Evolutionary conservation across 2,113 vertebrate genomes (phyloP).

Genomic region (Cathartes aura): DNA sequence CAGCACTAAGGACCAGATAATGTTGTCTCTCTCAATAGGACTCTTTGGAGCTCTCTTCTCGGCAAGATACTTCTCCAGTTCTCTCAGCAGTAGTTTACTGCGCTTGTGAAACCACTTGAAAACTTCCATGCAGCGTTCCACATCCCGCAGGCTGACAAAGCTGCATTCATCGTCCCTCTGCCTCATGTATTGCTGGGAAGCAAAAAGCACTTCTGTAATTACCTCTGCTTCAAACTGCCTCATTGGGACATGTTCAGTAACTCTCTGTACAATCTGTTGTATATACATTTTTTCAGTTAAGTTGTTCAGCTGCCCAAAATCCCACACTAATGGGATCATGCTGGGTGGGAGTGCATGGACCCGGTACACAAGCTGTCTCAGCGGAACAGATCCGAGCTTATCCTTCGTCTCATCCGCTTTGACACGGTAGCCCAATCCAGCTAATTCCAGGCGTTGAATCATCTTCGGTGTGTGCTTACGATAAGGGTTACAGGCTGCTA

Average conservation of each 20-base stretch:
- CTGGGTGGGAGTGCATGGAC: constrained; percentile 94
- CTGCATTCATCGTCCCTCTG: constrained; percentile 83
- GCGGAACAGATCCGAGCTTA: constrained; percentile 89
- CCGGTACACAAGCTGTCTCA: constrained; percentile 94
- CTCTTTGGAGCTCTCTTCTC: background rate
- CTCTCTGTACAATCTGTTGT: constrained; percentile 90
- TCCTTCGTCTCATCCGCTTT: constrained; percentile 86
- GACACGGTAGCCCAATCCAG: constrained; percentile 92
- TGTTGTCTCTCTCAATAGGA: background rate
- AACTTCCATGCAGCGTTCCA: constrained; percentile 90
- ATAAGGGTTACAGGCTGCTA: constrained; percentile 97
- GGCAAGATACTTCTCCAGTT: constrained; percentile 63
- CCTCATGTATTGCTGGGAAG: constrained; percentile 91
- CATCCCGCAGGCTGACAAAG: constrained; percentile 94
- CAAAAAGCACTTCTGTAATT: constrained; percentile 82
- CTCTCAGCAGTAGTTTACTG: constrained; percentile 70
- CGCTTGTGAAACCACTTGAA: constrained; percentile 88
- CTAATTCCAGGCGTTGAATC: constrained; percentile 89
- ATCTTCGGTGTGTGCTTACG: constrained; percentile 89
- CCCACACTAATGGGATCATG: constrained; percentile 94
- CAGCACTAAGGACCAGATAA: constrained; percentile 90
- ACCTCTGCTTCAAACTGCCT: fast-evolving
- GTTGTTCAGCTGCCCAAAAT: constrained; percentile 92
- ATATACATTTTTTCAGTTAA: constrained; percentile 86
- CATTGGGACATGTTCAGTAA: constrained; percentile 30